phyloP scores from a whole-genome alignment of 2,113 vertebrate genomes.

The Trogon surrucura region DNA sequence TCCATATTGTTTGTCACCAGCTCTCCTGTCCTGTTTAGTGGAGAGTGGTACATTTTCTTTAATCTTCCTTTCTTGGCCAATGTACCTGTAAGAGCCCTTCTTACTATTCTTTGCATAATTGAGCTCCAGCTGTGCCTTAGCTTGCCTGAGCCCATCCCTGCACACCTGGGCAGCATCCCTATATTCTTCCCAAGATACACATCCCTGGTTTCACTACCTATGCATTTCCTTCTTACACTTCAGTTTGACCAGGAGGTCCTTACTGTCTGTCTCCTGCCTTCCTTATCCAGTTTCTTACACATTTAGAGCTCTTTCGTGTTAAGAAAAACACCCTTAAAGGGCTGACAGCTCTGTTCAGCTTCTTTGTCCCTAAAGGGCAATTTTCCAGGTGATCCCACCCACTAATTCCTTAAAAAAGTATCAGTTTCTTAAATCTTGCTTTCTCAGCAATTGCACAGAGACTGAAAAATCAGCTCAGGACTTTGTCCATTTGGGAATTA shows the following conservation, averaged over 20 bases:
- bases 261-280: no score
- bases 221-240: neutral
- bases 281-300: no score
- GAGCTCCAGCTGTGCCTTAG: neutral
- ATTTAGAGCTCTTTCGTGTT: neutral
- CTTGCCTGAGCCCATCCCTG: neutral
- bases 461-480: neutral
- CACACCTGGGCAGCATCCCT: neutral
- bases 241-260: no score
- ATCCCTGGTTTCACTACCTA: neutral
- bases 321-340: neutral
- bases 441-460: neutral
- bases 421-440: neutral
- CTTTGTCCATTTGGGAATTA: neutral
- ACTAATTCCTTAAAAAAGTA: neutral
- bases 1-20: neutral
- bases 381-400: neutral
- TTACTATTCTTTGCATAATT: neutral
- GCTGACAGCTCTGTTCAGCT: neutral
- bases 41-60: neutral
- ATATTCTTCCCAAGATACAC: neutral
- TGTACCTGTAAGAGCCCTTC: neutral
- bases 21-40: neutral
- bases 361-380: neutral
- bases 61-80: neutral